phyloP scores from a whole-genome alignment of 1,140 invertebrate genomes.

The Eciton burchellii region DNA sequence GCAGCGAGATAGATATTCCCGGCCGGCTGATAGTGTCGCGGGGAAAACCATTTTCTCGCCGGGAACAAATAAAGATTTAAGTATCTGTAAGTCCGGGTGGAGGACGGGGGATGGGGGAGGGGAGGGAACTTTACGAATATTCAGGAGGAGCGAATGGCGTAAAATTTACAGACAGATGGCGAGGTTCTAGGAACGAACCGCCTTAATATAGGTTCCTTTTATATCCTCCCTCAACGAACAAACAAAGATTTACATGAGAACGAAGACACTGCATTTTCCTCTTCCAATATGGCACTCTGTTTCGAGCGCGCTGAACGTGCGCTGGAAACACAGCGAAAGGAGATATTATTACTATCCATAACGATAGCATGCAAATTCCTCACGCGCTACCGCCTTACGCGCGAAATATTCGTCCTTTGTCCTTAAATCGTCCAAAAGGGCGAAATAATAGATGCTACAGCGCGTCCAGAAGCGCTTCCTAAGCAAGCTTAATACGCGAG shows the following conservation, averaged over 20 bases:
- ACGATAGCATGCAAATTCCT: slow-evolving; percentile 35
- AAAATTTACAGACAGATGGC: slow-evolving; percentile 47
- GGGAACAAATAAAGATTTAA: slow-evolving; percentile 48
- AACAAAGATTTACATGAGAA: slow-evolving; percentile 59
- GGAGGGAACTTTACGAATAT: slow-evolving; percentile 44
- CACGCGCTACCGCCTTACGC: slow-evolving; percentile 5
- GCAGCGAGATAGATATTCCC: slow-evolving; percentile 48
- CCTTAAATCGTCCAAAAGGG: slow-evolving; percentile 6
- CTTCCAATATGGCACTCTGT: slow-evolving; percentile 27
- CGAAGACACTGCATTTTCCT: slow-evolving; percentile 36
- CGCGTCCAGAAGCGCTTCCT: background rate
- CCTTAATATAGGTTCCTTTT: slow-evolving; percentile 54
- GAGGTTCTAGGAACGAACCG: slow-evolving; percentile 11
- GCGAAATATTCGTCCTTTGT: slow-evolving; percentile 2
- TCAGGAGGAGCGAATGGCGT: slow-evolving; percentile 42
- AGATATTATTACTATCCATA: slow-evolving; percentile 30
- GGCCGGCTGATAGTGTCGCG: slow-evolving; percentile 28
- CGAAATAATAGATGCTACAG: background rate
- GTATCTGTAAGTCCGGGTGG: slow-evolving; percentile 54
- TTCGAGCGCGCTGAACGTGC: slow-evolving; percentile 42
- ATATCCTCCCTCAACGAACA: slow-evolving; percentile 31
- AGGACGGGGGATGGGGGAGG: too few relatives aligned
- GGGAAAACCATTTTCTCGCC: slow-evolving; percentile 17
- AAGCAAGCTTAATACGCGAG: background rate
- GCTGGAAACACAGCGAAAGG: slow-evolving; percentile 36